Evolutionary conservation across 2,113 vertebrate species (phyloP).

Genomic region (Dromiciops gliroides): DNA sequence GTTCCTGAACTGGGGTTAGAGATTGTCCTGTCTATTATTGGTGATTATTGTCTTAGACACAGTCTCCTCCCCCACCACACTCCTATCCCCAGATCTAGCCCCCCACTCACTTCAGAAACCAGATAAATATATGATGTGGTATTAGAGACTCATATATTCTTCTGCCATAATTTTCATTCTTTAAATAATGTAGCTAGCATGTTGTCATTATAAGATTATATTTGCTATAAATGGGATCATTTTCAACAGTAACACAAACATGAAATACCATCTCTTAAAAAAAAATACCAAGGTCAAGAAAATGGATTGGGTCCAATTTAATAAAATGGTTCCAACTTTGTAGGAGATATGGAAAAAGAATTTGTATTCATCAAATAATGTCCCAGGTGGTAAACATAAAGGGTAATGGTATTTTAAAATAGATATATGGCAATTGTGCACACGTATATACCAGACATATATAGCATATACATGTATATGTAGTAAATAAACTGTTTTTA

Average conservation of each 20-base stretch:
- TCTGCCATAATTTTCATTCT: constrained; percentile 10
- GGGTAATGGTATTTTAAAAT: constrained; percentile 41
- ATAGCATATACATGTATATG: neutral
- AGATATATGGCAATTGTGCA: neutral
- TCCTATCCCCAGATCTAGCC: neutral
- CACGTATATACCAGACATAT: neutral
- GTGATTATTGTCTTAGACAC: neutral
- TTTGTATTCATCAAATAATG: constrained; percentile 48
- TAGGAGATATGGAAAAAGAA: constrained; percentile 55
- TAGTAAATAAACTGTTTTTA: constrained; percentile 4
- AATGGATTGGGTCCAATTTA: constrained; percentile 53
- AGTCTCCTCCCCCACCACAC: neutral
- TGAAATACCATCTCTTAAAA: constrained; percentile 54
- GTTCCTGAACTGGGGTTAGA: neutral
- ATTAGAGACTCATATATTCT: neutral
- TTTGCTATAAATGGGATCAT: constrained; percentile 34
- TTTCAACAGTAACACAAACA: constrained; percentile 60
- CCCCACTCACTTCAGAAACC: constrained; percentile 13
- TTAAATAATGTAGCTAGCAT: constrained; percentile 34
- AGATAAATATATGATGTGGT: neutral
- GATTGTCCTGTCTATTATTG: neutral
- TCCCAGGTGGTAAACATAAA: constrained; percentile 63
- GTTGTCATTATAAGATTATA: constrained; percentile 56
- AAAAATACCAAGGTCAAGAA: constrained; percentile 10
- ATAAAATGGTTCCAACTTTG: constrained; percentile 61